Evolutionary conservation across 2,888 invertebrate species (phyloP), one percentile per base, ranked within the genome.

Genomic region (Athetis lepigone): DNA sequence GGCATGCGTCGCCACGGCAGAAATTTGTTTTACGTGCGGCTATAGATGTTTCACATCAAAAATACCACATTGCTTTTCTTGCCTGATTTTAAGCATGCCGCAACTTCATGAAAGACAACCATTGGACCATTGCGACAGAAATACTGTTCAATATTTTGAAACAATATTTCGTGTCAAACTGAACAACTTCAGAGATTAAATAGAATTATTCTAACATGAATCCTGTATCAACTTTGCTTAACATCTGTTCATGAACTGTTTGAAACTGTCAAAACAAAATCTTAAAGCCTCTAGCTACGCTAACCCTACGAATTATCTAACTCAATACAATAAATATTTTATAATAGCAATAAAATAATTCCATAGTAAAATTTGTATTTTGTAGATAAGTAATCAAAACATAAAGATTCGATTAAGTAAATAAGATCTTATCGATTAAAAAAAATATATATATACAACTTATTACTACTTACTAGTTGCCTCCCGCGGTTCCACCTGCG

Each of bases 201-300:
- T 25, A 4, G n/a, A 33, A 25, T 59, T 36, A 36, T 50, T 39
- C 11, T 4, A 50, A 33, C 8, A 33, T 16, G 6, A 43, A 37
- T 23, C 29, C 13, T 25, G 33, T 25, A 43, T 16, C 29, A 50
- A 69, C 27, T 19, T 57, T n/a, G 37, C 58, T 36, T 39, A 46
- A 33, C 36, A 33, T n/a, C 50, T 59, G 50, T 27, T 50, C 13
- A 16, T 29, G 39, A 60, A 27, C 21, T 70, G 18, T 47, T 67
- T 36, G 9, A 33, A 67, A 60, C 66, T 60, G 61, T 25, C 51
- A 61, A 46, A 67, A 67, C 50, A 27, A 42, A 51, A 25, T 46
- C 13, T 42, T 42, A 19, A 51, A 23, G 11, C 21, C 47, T n/a
- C 19, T 16, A 6, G 37, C 7, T 37, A 16, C n/a, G 23, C 9